Evolutionary conservation across 2,797 vertebrate species (phyloP), one percentile per base, ranked within the genome.

Genomic region (Pitangus sulphuratus): DNA sequence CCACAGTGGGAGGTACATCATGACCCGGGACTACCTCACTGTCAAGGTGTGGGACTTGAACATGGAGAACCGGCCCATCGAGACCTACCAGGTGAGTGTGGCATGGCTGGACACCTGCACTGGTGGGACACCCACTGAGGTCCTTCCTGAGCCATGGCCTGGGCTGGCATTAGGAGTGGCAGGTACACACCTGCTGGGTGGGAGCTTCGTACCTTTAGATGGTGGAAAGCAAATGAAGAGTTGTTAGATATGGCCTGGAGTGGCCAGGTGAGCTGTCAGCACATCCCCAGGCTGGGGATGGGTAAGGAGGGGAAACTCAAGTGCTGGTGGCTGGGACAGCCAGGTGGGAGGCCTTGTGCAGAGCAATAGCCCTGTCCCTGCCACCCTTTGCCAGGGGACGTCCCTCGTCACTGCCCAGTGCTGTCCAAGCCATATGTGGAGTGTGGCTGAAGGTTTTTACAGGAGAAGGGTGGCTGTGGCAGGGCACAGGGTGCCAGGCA

Each of bases 21-120:
- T 99, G 99, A 99, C 99, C 88, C 98, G 99, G 93, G 99, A 99
- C 98, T 99, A 99, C 97, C 99, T 99, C 97, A 99, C 99, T 2
- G 98, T 99, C 91, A 99, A 99, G 94, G 99, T 99, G 97, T 99
- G 99, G 99, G 99, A 99, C 97, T 98, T 99, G 92, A 99, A 99
- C 96, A 99, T 99, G 99, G 99, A 99, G 98, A 99, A 99, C 97
- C 98, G 99, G 87, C 99, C 99, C 21, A 98, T 99, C 0, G 99
- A 99, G 98, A 99, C 99, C 15, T 99, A 99, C 98, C 99, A 99
- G 99, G 96, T 97, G 79, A 68, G 95, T 1, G 8, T 8, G 60
- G 72, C 64, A 20, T 5, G 0, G 47, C 31, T 0, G 1, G 81
- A 47, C 25, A 25, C 53, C 5, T 3, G 6, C 61, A 60, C 68